Base-by-base conservation (phyloP, 2,888 invertebrate species). In the Allacma fusca region DNA sequence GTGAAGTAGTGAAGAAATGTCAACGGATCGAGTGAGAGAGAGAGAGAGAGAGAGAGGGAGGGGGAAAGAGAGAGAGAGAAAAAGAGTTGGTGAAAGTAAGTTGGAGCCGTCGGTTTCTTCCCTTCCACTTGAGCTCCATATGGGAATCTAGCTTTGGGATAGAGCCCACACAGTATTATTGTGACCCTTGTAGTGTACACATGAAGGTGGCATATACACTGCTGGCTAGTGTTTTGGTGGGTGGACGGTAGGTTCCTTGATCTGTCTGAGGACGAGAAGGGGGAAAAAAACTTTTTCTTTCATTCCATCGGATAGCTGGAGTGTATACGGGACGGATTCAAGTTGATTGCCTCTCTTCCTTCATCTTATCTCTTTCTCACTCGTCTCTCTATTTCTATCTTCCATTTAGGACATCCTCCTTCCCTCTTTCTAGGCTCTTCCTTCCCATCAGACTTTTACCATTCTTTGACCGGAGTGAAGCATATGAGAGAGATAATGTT, bases 271-370 rank as follows among this genome's bases (percentile, higher is more conserved):
- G 50, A 50, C 19, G 50, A 50, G 19, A 16, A 50, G 19, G n/a
- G 50, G n/a, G 16, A n/a, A 62, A 26, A 62, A 62, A 62, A 2
- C 21, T 62, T 62, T 62, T 62, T 23, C 62, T 62, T 62, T 23
- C 2, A 7, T 62, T 62, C 9, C 9, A 28, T n/a, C 9, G 29
- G 65, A 65, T 28, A 65, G 65, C n/a, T 65, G 26, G 65, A 65
- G 65, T 26, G 50, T 50, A 65, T 28, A 28, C 19, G 29, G 29
- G 65, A 65, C 29, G 65, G 65, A 65, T 65, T 65, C 65, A 65
- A 65, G 65, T 65, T 65, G 65, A 65, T 65, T 65, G 65, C 65
- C 65, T 65, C 65, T 65, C 65, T 65, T 65, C 65, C 65, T 65
- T 65, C 65, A 65, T 65, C 29, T 65, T 65, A 65, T 65, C 65